A percentile compares a stretch with the other conserved stretches of the same genome.
Evolutionary conservation across 2,113 vertebrate species (phyloP).

Genomic region (Chionis minor): DNA sequence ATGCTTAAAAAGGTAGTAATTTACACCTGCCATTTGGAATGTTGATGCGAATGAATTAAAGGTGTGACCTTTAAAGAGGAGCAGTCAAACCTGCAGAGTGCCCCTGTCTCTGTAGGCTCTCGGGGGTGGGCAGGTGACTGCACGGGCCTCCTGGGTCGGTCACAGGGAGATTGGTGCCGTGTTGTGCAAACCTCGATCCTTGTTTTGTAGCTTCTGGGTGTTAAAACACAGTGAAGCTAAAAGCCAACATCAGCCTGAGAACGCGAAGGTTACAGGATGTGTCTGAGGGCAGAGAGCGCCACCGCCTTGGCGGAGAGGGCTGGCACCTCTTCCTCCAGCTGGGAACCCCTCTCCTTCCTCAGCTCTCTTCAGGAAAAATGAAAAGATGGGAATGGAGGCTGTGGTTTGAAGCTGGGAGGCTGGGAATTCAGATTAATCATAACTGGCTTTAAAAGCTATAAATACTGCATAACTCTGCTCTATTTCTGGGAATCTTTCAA

Average conservation of each 20-base stretch:
- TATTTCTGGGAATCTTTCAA: slow-evolving; percentile 5
- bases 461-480: background rate
- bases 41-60: background rate
- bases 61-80: background rate
- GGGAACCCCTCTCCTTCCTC: background rate
- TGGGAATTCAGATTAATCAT: background rate
- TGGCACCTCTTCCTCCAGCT: background rate
- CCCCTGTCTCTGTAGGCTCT: background rate
- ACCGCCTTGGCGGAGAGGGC: background rate
- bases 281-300: background rate
- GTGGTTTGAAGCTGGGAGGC: background rate
- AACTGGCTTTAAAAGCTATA: background rate
- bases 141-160: background rate
- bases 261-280: background rate
- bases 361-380: background rate
- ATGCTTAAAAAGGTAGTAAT: background rate
- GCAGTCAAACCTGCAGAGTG: background rate
- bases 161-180: background rate
- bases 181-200: background rate
- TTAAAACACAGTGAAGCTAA: background rate
- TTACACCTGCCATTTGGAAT: background rate
- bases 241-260: background rate
- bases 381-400: background rate
- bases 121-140: background rate
- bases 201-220: background rate